Evolutionary conservation across 2,113 vertebrate species (phyloP).

Genomic region (Sapayoa aenigma): DNA sequence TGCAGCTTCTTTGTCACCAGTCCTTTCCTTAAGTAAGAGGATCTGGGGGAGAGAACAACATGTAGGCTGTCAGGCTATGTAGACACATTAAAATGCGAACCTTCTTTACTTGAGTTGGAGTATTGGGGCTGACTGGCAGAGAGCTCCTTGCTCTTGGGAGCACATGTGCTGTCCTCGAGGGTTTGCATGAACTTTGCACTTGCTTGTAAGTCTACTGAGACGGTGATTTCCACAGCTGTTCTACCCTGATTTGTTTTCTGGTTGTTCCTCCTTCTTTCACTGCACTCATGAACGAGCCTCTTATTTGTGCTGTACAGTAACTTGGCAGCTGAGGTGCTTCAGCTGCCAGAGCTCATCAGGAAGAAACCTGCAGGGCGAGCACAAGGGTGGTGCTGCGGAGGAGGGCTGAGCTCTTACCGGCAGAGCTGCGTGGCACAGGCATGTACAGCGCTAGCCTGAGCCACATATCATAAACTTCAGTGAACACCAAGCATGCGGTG

Average conservation of each 20-base stretch:
- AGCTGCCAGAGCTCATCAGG: neutral
- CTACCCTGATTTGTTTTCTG: neutral
- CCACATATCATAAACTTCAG: neutral
- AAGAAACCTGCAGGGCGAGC: neutral
- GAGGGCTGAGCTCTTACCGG: neutral
- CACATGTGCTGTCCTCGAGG: accelerated
- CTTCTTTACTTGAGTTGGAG: neutral
- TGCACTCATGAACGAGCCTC: neutral
- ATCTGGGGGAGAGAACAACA: too few relatives aligned
- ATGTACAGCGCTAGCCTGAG: neutral
- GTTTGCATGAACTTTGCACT: neutral
- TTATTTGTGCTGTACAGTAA: neutral
- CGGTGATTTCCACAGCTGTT: neutral
- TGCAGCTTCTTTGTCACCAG: neutral
- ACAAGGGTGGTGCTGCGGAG: neutral
- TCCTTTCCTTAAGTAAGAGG: neutral
- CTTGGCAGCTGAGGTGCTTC: neutral
- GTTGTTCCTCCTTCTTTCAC: neutral
- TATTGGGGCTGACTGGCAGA: neutral
- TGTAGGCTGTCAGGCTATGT: neutral
- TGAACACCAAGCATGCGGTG: neutral
- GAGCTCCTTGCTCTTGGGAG: neutral
- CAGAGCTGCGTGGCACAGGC: neutral
- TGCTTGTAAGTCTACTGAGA: neutral
- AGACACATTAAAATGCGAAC: neutral